phyloP scores from a whole-genome alignment of 2,888 invertebrate species.

The Dynastes grantii region DNA sequence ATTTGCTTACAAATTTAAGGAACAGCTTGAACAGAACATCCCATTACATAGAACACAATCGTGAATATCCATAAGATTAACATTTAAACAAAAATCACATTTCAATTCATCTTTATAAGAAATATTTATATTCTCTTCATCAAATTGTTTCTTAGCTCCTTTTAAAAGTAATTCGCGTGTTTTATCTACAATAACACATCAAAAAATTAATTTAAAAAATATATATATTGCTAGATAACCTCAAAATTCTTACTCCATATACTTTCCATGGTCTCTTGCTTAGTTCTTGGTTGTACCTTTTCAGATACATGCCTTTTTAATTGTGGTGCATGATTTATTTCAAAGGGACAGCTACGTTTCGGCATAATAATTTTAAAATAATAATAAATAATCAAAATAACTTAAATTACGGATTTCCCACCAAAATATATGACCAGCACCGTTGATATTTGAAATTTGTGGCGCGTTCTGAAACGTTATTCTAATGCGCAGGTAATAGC shows the following conservation, averaged over 20 bases:
- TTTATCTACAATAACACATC: constrained; percentile 53
- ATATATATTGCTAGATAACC: constrained; percentile 52
- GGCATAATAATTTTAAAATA: constrained; percentile 53
- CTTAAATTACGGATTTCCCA: constrained; percentile 3
- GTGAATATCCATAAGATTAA: constrained; percentile 48
- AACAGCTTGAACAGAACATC: constrained; percentile 54
- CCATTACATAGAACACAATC: constrained; percentile 53
- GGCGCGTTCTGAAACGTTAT: constrained; percentile 6
- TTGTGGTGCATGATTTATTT: constrained; percentile 54
- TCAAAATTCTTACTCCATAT: constrained; percentile 56
- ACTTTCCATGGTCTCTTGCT: constrained; percentile 51
- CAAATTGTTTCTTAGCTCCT: constrained; percentile 54
- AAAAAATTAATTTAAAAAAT: constrained; percentile 16
- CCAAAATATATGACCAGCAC: not conserved
- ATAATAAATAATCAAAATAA: not conserved
- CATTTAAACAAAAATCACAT: constrained; percentile 43
- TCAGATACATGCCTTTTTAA: constrained; percentile 54
- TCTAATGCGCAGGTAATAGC: not conserved
- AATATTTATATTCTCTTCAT: constrained; percentile 7
- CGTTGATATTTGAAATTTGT: constrained; percentile 14
- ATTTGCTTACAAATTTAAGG: constrained; percentile 54
- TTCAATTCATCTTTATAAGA: constrained; percentile 19
- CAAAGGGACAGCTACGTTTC: constrained; percentile 58
- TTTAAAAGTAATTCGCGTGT: constrained; percentile 55
- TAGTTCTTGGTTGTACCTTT: constrained; percentile 52